These are phyloP conservation scores for Panthera leo DNA, from an alignment of 2,113 vertebrate genomes.

Conservation along the genomic window DNA sequence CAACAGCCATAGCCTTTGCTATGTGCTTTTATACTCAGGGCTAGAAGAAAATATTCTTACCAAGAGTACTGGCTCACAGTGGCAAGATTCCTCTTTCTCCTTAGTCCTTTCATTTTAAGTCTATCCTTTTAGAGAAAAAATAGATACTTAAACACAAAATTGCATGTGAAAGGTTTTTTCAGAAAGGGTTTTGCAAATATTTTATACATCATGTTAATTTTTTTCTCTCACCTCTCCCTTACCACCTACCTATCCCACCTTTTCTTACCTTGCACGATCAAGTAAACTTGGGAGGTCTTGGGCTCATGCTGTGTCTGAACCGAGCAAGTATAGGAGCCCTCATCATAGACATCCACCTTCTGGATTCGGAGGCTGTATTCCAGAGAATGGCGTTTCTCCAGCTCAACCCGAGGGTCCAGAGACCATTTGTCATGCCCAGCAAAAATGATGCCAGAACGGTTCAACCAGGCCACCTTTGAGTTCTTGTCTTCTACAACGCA, in stretches of 20 bases:
- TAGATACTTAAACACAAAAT: neutral
- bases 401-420: conserved; percentile 96
- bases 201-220: neutral
- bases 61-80: neutral
- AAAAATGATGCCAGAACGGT: conserved; percentile 99
- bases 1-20: neutral
- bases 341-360: conserved; percentile 98
- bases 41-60: neutral
- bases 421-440: conserved; percentile 99
- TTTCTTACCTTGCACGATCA: conserved; percentile 97
- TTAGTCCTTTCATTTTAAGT: neutral
- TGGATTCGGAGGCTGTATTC: conserved; percentile 99
- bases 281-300: conserved; percentile 97
- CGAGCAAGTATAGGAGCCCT: conserved; percentile 97
- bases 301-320: conserved; percentile 97
- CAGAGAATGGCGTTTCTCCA: conserved; percentile 96
- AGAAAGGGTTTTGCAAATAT: neutral
- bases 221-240: neutral
- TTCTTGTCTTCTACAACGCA: conserved; percentile 98
- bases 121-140: neutral
- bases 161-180: neutral
- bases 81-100: neutral
- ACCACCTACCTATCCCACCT: too few relatives aligned
- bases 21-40: neutral
- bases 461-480: conserved; percentile 99